Evolutionary conservation across 1,140 invertebrate genomes (phyloP).

Genomic region (Cydia fagiglandana): DNA sequence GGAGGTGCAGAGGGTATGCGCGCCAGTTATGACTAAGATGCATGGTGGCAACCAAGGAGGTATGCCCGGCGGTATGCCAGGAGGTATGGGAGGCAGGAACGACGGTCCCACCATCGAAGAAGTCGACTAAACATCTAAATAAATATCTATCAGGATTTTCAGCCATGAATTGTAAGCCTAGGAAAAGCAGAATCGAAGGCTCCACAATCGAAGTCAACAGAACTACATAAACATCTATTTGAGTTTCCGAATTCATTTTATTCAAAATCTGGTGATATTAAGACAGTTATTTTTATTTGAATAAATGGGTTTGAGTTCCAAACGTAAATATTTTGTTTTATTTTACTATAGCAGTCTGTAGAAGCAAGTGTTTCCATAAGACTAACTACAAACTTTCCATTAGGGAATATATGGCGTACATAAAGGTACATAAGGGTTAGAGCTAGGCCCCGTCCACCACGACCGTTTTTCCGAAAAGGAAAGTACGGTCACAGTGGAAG

Average conservation of each 20-base stretch:
- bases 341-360: background rate
- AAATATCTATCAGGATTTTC: background rate
- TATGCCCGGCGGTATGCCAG: background rate
- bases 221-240: background rate
- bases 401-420: too few relatives aligned
- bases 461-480: too few relatives aligned
- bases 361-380: too few relatives aligned
- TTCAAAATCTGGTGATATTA: background rate
- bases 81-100: background rate
- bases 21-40: constrained; percentile 8
- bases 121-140: background rate
- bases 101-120: constrained; percentile 2
- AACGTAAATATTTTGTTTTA: constrained; percentile 7
- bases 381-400: too few relatives aligned
- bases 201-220: background rate
- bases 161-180: background rate
- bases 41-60: background rate
- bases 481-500: too few relatives aligned
- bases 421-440: too few relatives aligned
- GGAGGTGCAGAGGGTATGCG: background rate
- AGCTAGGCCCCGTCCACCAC: too few relatives aligned
- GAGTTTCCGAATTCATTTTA: too few relatives aligned
- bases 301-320: background rate
- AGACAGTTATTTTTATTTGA: background rate
- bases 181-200: constrained; percentile 1